Evolutionary conservation across 2,797 vertebrate species (phyloP).

Genomic region (Macroramphosus scolopax): DNA sequence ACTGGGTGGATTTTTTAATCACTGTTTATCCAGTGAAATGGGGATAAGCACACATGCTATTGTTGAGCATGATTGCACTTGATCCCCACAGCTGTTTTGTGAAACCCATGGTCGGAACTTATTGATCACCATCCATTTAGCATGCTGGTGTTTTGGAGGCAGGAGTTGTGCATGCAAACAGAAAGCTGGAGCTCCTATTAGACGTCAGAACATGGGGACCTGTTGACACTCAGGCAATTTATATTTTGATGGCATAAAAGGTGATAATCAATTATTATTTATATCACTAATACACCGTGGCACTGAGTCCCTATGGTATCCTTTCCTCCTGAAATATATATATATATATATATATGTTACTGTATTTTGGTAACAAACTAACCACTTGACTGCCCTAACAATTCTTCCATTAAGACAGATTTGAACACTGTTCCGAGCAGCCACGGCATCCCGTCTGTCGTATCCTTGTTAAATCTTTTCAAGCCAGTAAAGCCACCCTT

Average conservation of each 20-base stretch:
- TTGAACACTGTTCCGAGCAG: constrained; percentile 5
- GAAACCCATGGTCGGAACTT: constrained; percentile 2
- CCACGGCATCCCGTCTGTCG: constrained; percentile 9
- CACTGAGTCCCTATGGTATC: too few relatives aligned
- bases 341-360: too few relatives aligned
- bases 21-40: constrained; percentile 58
- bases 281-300: too few relatives aligned
- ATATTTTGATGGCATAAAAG: too few relatives aligned
- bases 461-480: constrained; percentile 37
- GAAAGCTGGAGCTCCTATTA: constrained; percentile 17
- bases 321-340: too few relatives aligned
- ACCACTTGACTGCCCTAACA: too few relatives aligned
- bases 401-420: too few relatives aligned
- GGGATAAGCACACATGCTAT: constrained; percentile 27
- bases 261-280: too few relatives aligned
- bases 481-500: constrained; percentile 25
- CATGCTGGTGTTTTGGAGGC: constrained; percentile 10
- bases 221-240: constrained; percentile 3
- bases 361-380: too few relatives aligned
- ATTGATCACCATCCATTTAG: constrained; percentile 20
- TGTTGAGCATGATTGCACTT: constrained; percentile 11
- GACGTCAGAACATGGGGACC: constrained; percentile 27
- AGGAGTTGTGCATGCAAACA: constrained; percentile 21
- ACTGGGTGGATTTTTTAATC: constrained; percentile 61
- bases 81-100: constrained; percentile 28